Base-by-base conservation (phyloP, 2,888 invertebrate species). In the Emesis castigata region DNA sequence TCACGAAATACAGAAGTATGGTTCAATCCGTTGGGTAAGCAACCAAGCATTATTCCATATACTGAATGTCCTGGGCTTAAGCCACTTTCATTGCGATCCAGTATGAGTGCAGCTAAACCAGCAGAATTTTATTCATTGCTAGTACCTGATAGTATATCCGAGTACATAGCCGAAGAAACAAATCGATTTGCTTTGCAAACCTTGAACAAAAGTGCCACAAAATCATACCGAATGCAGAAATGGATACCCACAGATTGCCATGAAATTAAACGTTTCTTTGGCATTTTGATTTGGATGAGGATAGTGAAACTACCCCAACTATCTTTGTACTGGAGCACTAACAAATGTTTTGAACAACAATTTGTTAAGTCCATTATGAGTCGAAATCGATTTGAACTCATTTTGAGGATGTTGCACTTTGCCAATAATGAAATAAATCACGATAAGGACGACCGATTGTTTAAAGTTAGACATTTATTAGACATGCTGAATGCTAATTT, bases 361-460 rank as follows among this genome's bases (percentile, higher is more conserved):
- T n/a, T n/a, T n/a, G n/a, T n/a, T n/a, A n/a, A n/a, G n/a, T n/a
- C n/a, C n/a, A n/a, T n/a, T n/a, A n/a, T n/a, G n/a, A n/a, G n/a
- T n/a, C n/a, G n/a, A 76, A 80, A 81, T 73, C 29, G 81, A 64
- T 82, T 84, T 74, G 79, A 81, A 73, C 73, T 80, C 48, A 48
- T 84, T 18, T 79, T 84, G 74, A 76, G 53, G 58, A 73, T 81
- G 77, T 77, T 81, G 74, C 81, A 79, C 70, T 81, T 81, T 69
- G 68, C 79, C 70, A 71, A 81, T 34, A 71, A 81, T 34, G 69
- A 79, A 70, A 73, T 73, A 71, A 72, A 73, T 75, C 70, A 77
- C 48, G 75, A 78, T 73, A 78, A 75, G 20, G 64, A 71, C 7
- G 61, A 75, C 69, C 72, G 75, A 69, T 70, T 79, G 75, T 75